A percentile compares a stretch with the other conserved stretches of the same genome.
These are phyloP conservation scores for Morphnarchus princeps DNA, from an alignment of 2,113 vertebrate genomes.

Conservation along the genomic window DNA sequence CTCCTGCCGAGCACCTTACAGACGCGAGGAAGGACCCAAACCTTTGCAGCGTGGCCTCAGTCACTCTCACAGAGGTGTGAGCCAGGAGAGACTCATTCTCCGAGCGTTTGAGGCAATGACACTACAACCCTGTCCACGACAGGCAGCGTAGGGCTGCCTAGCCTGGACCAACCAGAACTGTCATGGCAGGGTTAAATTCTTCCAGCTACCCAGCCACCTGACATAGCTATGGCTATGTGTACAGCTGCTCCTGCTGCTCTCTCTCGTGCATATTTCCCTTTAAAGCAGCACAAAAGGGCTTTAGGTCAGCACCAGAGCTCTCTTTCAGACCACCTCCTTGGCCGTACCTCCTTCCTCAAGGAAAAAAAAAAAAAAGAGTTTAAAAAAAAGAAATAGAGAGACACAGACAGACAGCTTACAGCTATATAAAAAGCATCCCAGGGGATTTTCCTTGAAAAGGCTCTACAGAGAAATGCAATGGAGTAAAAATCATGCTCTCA, in stretches of 20 bases:
- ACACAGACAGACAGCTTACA: not conserved
- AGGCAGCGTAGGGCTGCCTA: accelerated
- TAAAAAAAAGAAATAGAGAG: not conserved
- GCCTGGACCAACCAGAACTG: not conserved
- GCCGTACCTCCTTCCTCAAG: not conserved
- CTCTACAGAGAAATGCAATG: not conserved
- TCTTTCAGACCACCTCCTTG: not conserved
- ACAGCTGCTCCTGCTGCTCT: not conserved
- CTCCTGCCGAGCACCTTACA: not conserved
- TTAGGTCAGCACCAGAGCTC: not conserved
- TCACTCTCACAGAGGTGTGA: not conserved
- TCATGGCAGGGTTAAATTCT: not conserved
- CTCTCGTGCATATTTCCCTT: not conserved
- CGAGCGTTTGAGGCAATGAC: not conserved
- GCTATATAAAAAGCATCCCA: not conserved
- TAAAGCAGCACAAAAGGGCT: not conserved
- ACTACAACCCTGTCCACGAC: not conserved
- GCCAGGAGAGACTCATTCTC: not conserved
- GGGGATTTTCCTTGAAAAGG: not conserved
- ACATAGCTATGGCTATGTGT: not conserved
- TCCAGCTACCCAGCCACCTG: not conserved
- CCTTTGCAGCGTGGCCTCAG: not conserved
- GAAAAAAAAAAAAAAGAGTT: not conserved
- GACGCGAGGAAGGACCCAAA: not conserved
- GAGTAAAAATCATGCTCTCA: not conserved